These are phyloP conservation scores for Piaya cayana DNA, from an alignment of 2,113 vertebrate species.

Conservation along the genomic window DNA sequence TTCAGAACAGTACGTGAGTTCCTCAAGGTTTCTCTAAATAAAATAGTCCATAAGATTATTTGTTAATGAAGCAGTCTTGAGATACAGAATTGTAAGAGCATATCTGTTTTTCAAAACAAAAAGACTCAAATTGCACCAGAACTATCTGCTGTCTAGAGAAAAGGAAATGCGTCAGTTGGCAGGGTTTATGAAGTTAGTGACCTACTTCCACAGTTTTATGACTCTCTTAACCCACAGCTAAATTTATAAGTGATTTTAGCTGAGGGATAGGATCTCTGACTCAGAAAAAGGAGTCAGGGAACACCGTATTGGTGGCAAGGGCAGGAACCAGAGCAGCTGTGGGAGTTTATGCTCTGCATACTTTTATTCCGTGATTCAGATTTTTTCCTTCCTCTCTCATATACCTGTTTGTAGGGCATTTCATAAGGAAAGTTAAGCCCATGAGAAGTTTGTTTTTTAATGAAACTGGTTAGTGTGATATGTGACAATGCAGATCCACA, in stretches of 20 bases:
- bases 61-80: neutral
- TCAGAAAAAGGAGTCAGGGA: neutral
- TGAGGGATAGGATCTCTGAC: neutral
- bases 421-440: neutral
- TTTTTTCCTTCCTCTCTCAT: neutral
- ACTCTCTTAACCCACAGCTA: neutral
- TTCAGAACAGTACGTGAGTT: neutral
- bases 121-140: neutral
- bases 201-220: neutral
- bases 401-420: neutral
- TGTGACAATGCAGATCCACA: neutral
- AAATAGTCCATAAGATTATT: neutral
- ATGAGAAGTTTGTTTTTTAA: neutral
- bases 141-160: neutral
- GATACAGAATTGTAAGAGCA: neutral
- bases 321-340: neutral
- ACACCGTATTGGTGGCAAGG: neutral
- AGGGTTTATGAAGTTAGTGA: neutral
- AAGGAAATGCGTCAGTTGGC: neutral
- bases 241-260: neutral
- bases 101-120: neutral
- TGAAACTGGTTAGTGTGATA: neutral
- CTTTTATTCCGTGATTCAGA: neutral
- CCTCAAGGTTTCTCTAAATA: neutral
- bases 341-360: neutral